Conservation (phyloP, 2,888 invertebrate species). For the Perizoma affinitatum region DNA sequence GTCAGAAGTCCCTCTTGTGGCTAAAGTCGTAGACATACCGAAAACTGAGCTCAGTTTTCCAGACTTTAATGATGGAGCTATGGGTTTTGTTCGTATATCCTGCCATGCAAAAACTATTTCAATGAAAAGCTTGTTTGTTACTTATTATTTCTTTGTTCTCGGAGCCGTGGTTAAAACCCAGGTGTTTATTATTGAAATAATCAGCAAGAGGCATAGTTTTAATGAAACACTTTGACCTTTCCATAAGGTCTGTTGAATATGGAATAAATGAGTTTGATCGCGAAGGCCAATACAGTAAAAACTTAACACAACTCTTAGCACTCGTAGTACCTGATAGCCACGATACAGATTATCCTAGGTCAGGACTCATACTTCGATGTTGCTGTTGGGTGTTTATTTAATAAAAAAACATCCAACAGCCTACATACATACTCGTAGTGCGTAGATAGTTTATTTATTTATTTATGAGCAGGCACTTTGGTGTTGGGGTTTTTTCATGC, state of each 20-base stretch:
- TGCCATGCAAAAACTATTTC: not conserved
- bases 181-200: constrained; percentile 1
- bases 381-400: too few species aligned
- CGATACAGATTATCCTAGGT: too few species aligned
- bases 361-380: too few species aligned
- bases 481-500: too few species aligned
- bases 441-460: too few species aligned
- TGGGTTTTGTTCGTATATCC: not conserved
- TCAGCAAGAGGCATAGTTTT: constrained; percentile 18
- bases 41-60: constrained; percentile 27
- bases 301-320: too few species aligned
- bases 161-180: not conserved
- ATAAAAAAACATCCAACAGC: too few species aligned
- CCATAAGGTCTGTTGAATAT: constrained; percentile 38
- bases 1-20: constrained; percentile 34
- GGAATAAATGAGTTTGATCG: constrained; percentile 34
- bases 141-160: not conserved
- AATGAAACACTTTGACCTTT: constrained; percentile 34
- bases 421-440: too few species aligned
- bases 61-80: constrained; percentile 8
- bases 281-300: too few species aligned
- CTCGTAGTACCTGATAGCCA: too few species aligned
- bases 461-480: too few species aligned
- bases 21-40: constrained; percentile 21
- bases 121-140: not conserved